Percentiles rank a stretch among this genome's conserved stretches.
phyloP scores from a whole-genome alignment of 2,888 invertebrate species.

The Oligia latruncula region DNA sequence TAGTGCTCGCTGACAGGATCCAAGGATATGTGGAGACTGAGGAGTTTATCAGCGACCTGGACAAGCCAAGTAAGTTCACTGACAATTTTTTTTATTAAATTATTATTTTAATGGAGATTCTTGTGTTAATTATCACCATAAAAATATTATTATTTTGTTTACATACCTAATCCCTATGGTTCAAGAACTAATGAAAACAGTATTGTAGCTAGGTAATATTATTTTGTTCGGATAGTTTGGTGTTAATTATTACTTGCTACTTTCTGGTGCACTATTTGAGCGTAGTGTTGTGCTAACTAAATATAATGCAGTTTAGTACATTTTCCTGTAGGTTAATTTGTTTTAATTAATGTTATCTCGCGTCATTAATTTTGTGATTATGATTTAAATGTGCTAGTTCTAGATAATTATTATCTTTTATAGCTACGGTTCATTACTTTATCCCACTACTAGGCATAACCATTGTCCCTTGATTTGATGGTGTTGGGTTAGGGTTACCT shows the following conservation, averaged over 20 bases:
- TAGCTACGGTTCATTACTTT: not conserved
- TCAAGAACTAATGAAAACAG: not conserved
- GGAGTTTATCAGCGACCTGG: conserved; percentile 89
- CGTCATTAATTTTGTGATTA: not conserved
- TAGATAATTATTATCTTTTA: conserved; percentile 8
- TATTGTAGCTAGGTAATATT: too few species aligned
- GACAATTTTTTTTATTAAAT: not conserved
- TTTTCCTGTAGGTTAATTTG: not conserved
- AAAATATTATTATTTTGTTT: not conserved
- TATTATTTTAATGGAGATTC: too few species aligned
- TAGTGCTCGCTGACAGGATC: conserved; percentile 79
- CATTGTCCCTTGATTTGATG: conserved; percentile 29
- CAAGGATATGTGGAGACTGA: conserved; percentile 88
- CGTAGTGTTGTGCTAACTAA: not conserved
- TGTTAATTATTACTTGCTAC: not conserved
- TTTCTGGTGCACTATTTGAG: not conserved
- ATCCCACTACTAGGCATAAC: conserved; percentile 24
- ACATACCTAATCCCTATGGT: not conserved
- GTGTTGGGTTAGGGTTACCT: conserved; percentile 17
- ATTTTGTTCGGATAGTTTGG: not conserved
- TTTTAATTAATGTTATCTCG: not conserved
- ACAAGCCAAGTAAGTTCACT: conserved; percentile 87
- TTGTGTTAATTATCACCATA: not conserved
- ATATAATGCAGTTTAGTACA: not conserved
- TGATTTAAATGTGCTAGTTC: conserved; percentile 7